Conservation (phyloP, 2,113 vertebrate species). For the Sphyrna mokarran region DNA sequence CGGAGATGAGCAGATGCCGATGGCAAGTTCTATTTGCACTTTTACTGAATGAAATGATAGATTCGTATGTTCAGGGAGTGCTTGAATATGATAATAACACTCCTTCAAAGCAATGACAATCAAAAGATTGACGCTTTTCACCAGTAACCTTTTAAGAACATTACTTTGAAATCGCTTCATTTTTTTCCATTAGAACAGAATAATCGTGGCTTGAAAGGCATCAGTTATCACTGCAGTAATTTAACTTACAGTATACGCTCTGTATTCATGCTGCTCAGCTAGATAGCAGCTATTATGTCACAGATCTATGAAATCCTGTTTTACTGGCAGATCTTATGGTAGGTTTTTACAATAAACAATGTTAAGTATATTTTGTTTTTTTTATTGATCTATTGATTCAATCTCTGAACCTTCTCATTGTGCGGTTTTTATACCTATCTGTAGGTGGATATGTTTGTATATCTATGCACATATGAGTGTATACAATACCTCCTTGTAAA, state of each 20-base stretch:
- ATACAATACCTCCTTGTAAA: not conserved
- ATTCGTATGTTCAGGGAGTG: not conserved
- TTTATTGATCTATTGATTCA: not conserved
- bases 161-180: not conserved
- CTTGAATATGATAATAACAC: not conserved
- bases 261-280: not conserved
- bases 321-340: not conserved
- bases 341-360: not conserved
- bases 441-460: not conserved
- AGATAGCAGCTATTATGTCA: not conserved
- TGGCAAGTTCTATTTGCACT: not conserved
- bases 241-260: not conserved
- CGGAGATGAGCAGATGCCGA: not conserved
- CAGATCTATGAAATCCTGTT: not conserved
- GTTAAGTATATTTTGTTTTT: no score
- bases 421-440: not conserved
- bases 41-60: not conserved
- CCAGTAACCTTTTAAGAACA: not conserved
- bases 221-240: not conserved
- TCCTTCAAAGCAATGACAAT: not conserved
- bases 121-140: not conserved
- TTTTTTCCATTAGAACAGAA: not conserved
- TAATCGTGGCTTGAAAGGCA: not conserved
- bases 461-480: not conserved
- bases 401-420: not conserved